phyloP scores from a whole-genome alignment of 2,113 vertebrate species.

The Oncorhynchus nerka region DNA sequence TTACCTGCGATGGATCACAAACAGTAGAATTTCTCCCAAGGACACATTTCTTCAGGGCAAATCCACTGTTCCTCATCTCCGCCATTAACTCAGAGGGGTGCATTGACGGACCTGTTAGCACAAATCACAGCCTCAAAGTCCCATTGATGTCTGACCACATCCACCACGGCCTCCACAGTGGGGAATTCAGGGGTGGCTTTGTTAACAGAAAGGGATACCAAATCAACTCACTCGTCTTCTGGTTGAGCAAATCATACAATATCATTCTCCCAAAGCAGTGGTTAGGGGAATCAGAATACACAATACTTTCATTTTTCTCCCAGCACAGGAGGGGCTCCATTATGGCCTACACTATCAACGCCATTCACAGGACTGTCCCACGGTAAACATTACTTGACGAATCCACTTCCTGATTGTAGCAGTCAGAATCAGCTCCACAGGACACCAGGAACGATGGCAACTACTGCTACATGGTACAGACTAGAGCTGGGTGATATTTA shows the following conservation, averaged over 20 bases:
- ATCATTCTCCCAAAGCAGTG: slow-evolving; percentile 94
- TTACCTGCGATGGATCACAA: slow-evolving; percentile 98
- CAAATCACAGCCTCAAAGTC: slow-evolving; percentile 95
- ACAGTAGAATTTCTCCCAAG: slow-evolving; percentile 94
- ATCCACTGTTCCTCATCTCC: slow-evolving; percentile 99
- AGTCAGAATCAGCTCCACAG: slow-evolving; percentile 54
- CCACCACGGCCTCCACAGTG: slow-evolving; percentile 88
- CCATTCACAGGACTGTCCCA: slow-evolving; percentile 74
- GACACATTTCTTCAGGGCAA: slow-evolving; percentile 99
- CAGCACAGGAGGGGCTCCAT: slow-evolving; percentile 81
- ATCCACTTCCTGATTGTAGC: slow-evolving; percentile 72
- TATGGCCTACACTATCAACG: slow-evolving; percentile 81
- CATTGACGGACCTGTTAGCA: slow-evolving; percentile 98
- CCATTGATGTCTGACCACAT: slow-evolving; percentile 88
- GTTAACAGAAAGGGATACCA: slow-evolving; percentile 96
- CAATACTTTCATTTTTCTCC: slow-evolving; percentile 93
- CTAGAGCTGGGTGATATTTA: too few relatives aligned
- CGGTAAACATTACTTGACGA: slow-evolving; percentile 68
- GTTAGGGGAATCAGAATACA: slow-evolving; percentile 92
- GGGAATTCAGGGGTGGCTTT: slow-evolving; percentile 92
- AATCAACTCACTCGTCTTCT: slow-evolving; percentile 99
- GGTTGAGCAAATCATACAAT: slow-evolving; percentile 98
- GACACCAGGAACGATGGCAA: slow-evolving; percentile 27
- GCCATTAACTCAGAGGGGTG: slow-evolving; percentile 99
- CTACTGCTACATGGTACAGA: slow-evolving; percentile 2